Base-by-base conservation (phyloP, 1,140 invertebrate genomes). In the Stegodyphus mimosarum region DNA sequence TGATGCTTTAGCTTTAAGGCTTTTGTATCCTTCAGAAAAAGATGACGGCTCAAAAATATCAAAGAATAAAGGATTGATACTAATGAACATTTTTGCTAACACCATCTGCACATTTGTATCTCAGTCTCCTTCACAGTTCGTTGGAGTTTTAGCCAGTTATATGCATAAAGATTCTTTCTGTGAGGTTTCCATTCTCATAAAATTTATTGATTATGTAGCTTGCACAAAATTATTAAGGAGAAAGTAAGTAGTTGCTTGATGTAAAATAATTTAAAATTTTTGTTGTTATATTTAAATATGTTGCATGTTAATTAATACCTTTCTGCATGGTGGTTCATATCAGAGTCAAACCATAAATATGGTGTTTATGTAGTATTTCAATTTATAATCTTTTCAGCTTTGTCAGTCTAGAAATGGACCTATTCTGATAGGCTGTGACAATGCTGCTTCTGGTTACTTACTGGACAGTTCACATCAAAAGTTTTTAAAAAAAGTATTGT, bases 161-260 rank as follows among this genome's bases (percentile, higher is more conserved):
- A 33, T 78, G 6, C 70, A 63, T 53, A 17, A 17, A 7, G 55
- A 63, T 10, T 18, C 52, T 15, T 72, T 71, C 18, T 72, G 18
- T 33, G 83, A 77, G 72, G 53, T 86, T 64, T 77, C 83, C 2
- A 86, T 86, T 48, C 69, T 86, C 17, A 6, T 86, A 7, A 86
- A 86, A 52, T 86, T 86, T 72, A 64, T 86, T 69, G 81, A 84
- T 51, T 76, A 60, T 70, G 72, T 84, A 13, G 72, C 81, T 13
- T 50, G 73, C 7, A 75, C 72, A 33, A 84, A 53, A 76, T 17
- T 70, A 2, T 17, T 84, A 0, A 67, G 81, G 55, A 84, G 64
- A 60, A 69, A 75, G 81, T 84, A 69, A 76, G 81, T 69, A 76
- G 15, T 73, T 11, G 10, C 18, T 33, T 49, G 17, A 33, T 33